Evolutionary conservation across 2,113 vertebrate genomes (phyloP).

Genomic region (Otolemur garnettii): DNA sequence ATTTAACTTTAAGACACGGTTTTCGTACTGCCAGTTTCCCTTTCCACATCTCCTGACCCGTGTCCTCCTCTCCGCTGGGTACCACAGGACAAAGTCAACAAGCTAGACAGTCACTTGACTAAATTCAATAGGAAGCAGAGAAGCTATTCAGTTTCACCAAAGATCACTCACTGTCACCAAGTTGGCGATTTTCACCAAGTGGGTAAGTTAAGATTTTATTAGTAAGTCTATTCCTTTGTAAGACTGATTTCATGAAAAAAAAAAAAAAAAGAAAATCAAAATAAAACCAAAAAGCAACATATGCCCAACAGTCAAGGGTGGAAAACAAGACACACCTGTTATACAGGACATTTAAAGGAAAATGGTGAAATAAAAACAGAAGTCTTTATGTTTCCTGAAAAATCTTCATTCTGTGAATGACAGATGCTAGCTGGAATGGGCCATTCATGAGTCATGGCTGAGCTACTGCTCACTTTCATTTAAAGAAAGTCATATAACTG

Average conservation of each 20-base stretch:
- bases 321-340: slow-evolving; percentile 80
- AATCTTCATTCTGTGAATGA: slow-evolving; percentile 81
- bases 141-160: slow-evolving; percentile 11
- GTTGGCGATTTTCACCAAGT: slow-evolving; percentile 65
- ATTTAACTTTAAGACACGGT: slow-evolving; percentile 4
- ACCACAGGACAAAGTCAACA: slow-evolving; percentile 56
- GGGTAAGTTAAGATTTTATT: slow-evolving; percentile 67
- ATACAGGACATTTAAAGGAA: slow-evolving; percentile 75
- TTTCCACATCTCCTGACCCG: slow-evolving; percentile 34
- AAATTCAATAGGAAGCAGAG: slow-evolving; percentile 32
- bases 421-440: slow-evolving; percentile 76
- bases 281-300: slow-evolving; percentile 63
- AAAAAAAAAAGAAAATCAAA: background rate
- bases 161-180: no score
- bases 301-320: slow-evolving; percentile 69
- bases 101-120: slow-evolving; percentile 66
- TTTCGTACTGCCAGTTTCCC: background rate
- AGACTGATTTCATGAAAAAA: slow-evolving; percentile 69
- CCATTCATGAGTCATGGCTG: slow-evolving; percentile 72
- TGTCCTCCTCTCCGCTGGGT: background rate
- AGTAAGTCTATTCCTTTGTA: slow-evolving; percentile 71
- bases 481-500: slow-evolving; percentile 69
- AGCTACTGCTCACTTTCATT: slow-evolving; percentile 64
- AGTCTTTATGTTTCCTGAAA: slow-evolving; percentile 79
- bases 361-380: slow-evolving; percentile 78